These are phyloP conservation scores for Trachythela sp. DNA, from an alignment of 64 coral and sea anemone species.

Conservation along the genomic window DNA sequence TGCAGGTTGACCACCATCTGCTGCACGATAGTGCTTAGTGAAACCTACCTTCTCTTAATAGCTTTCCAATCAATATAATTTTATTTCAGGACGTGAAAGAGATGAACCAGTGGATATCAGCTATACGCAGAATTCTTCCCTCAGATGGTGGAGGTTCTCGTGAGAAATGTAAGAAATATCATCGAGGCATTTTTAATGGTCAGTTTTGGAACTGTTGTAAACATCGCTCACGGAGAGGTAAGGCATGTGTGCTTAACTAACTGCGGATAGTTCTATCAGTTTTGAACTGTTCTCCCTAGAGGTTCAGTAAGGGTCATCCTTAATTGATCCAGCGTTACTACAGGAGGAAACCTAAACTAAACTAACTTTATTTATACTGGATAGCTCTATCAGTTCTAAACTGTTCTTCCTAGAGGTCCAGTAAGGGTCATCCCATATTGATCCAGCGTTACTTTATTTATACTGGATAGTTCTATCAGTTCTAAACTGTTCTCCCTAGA, in stretches of 20 bases:
- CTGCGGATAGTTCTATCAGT: not conserved
- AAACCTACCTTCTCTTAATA: too few species aligned
- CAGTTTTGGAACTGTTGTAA: slow-evolving; percentile 89
- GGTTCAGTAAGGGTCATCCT: not conserved
- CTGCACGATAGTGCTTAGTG: too few species aligned
- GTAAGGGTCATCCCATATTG: too few species aligned
- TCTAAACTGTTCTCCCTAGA: too few species aligned
- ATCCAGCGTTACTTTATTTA: too few species aligned
- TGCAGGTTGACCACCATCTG: too few species aligned
- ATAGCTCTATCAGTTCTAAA: too few species aligned
- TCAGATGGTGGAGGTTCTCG: not conserved
- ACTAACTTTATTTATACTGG: too few species aligned
- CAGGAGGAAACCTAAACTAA: too few species aligned
- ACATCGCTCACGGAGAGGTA: slow-evolving; percentile 43
- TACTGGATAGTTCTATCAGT: too few species aligned
- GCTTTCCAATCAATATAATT: too few species aligned
- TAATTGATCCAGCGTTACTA: not conserved
- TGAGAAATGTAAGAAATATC: slow-evolving; percentile 26
- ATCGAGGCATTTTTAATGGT: slow-evolving; percentile 71
- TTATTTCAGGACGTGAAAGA: slow-evolving; percentile 79
- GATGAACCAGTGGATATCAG: slow-evolving; percentile 98
- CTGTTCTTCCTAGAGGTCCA: too few species aligned
- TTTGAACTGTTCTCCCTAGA: not conserved
- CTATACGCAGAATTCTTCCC: slow-evolving; percentile 58
- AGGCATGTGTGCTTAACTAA: not conserved